Conservation (phyloP, 92 coral and sea anemone genomes). For the Phymanthus crucifer region DNA sequence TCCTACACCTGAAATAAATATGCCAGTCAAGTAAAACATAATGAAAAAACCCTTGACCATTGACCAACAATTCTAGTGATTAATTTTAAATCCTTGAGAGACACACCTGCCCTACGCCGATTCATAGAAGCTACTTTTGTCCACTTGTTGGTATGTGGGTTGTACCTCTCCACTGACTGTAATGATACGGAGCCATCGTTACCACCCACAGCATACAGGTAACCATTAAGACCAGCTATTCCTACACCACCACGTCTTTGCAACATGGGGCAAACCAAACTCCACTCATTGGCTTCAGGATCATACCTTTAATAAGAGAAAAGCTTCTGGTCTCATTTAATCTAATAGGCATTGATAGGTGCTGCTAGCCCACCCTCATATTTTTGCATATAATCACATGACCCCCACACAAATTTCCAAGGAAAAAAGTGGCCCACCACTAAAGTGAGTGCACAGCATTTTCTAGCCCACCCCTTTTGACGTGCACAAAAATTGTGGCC, state of each 20-base stretch:
- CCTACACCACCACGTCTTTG: slow-evolving; percentile 96
- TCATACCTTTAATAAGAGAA: slow-evolving; percentile 63
- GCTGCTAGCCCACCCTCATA: no score
- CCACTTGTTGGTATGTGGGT: slow-evolving; percentile 93
- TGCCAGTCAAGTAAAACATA: not conserved
- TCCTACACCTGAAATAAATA: slow-evolving; percentile 77
- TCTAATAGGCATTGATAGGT: no score
- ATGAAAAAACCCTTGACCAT: not conserved
- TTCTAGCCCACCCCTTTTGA: no score
- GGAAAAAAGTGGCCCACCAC: no score
- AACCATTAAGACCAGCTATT: slow-evolving; percentile 80
- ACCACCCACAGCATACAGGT: slow-evolving; percentile 97
- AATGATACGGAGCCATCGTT: slow-evolving; percentile 89
- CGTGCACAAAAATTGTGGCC: no score
- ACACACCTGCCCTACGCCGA: slow-evolving; percentile 88
- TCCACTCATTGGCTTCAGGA: slow-evolving; percentile 86
- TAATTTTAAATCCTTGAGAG: not conserved
- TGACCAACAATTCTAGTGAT: not conserved
- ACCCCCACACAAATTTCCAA: no score
- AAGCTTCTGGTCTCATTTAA: not conserved
- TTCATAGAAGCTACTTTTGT: slow-evolving; percentile 81
- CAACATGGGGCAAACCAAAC: slow-evolving; percentile 79
- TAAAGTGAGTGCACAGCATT: no score
- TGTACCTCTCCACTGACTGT: slow-evolving; percentile 85
- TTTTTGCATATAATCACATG: no score